phyloP scores from a whole-genome alignment of 2,888 invertebrate genomes.

The Venustoraphidia nigricollis region DNA sequence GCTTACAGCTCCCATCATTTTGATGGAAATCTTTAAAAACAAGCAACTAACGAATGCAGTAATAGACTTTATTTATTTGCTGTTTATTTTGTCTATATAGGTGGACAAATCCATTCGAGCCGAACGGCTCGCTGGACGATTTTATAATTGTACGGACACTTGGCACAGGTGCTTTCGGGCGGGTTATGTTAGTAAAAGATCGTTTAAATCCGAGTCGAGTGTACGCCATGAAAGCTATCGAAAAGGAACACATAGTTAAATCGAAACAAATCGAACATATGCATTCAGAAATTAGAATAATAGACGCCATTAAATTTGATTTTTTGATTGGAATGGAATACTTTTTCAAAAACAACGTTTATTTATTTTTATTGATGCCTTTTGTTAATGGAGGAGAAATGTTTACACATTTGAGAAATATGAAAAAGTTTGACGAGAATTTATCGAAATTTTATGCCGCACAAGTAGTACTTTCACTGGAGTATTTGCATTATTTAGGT shows the following conservation, averaged over 20 bases:
- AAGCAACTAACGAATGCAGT: too few species aligned
- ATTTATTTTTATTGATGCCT: constrained; percentile 66
- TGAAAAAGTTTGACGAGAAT: constrained; percentile 42
- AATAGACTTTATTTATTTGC: too few species aligned
- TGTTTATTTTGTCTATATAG: too few species aligned
- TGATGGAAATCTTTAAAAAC: too few species aligned
- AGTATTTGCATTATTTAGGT: constrained; percentile 72
- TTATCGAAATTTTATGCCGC: constrained; percentile 71
- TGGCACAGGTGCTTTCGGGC: constrained; percentile 76
- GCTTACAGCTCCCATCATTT: too few species aligned
- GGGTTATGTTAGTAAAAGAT: constrained; percentile 50
- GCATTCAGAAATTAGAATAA: constrained; percentile 69
- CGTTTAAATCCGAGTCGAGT: constrained; percentile 38
- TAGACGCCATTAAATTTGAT: constrained; percentile 69
- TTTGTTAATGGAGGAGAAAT: constrained; percentile 69
- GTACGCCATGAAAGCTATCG: constrained; percentile 75
- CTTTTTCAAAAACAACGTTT: constrained; percentile 66
- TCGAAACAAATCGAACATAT: constrained; percentile 75
- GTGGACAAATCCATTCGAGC: too few species aligned
- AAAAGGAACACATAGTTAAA: constrained; percentile 68
- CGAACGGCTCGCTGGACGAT: constrained; percentile 26
- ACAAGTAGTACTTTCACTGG: constrained; percentile 70
- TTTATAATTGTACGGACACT: constrained; percentile 57
- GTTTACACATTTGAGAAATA: constrained; percentile 48
- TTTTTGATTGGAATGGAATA: constrained; percentile 69